phyloP scores from a whole-genome alignment of 2,888 invertebrate species.

The Sminthurinus aureus region DNA sequence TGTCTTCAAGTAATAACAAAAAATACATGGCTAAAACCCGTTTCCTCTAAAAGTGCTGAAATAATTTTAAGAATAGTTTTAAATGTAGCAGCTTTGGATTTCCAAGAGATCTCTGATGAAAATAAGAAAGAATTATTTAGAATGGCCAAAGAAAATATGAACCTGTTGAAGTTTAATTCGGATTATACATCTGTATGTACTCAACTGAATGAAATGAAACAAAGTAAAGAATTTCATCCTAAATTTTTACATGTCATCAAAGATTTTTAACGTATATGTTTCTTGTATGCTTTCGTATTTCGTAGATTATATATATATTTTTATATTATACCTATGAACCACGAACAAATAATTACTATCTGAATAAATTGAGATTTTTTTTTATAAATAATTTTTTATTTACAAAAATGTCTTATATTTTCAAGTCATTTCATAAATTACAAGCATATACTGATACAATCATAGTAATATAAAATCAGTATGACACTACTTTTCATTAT shows the following conservation, averaged over 20 bases:
- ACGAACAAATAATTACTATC: too few species aligned
- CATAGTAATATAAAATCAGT: too few species aligned
- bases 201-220: conserved; percentile 39
- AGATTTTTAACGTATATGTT: conserved; percentile 1
- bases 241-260: conserved; percentile 35
- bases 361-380: too few species aligned
- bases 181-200: conserved; percentile 33
- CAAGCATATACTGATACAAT: too few species aligned
- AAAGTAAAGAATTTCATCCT: conserved; percentile 36
- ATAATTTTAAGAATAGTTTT: conserved; percentile 47
- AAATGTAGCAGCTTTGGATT: conserved; percentile 40
- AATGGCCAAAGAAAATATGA: conserved; percentile 34
- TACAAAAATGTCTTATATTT: too few species aligned
- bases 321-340: too few species aligned
- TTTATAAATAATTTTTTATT: too few species aligned
- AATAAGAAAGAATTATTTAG: conserved; percentile 11
- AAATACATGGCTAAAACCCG: conserved; percentile 51
- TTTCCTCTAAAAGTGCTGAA: conserved; percentile 42
- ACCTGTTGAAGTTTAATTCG: conserved; percentile 37
- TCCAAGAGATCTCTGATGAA: conserved; percentile 1
- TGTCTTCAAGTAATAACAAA: conserved; percentile 35
- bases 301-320: too few species aligned
- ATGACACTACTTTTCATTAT: too few species aligned
- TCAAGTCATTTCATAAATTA: too few species aligned
- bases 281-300: not conserved